phyloP scores from a whole-genome alignment of 2,888 invertebrate genomes.

The Drosophila pseudotakahashii region DNA sequence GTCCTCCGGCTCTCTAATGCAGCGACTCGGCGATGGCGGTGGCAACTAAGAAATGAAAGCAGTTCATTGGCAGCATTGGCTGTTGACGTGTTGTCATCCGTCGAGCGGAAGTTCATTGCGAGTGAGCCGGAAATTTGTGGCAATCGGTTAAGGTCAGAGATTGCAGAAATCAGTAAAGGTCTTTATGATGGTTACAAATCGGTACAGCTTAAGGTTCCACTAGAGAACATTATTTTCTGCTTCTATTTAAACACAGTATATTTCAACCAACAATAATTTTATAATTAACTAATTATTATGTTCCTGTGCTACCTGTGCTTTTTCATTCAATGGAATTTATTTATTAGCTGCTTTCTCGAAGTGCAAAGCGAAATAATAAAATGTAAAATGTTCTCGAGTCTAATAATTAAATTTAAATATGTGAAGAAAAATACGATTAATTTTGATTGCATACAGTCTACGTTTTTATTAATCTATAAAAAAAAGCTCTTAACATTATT shows the following conservation, averaged over 20 bases:
- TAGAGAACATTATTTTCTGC: neutral
- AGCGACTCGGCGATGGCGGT: slow-evolving; percentile 13
- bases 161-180: neutral
- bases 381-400: neutral
- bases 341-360: neutral
- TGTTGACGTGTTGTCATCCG: slow-evolving; percentile 56
- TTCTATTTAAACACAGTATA: too few relatives aligned
- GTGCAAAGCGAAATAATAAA: neutral
- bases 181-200: neutral
- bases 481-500: neutral
- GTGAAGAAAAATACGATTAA: neutral
- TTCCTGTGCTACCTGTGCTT: neutral
- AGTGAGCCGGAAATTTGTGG: slow-evolving; percentile 35
- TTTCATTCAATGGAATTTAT: neutral
- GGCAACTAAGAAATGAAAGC: slow-evolving; percentile 35
- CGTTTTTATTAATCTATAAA: neutral
- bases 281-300: too few relatives aligned
- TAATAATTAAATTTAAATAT: neutral
- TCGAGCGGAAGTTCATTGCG: slow-evolving; percentile 32
- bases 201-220: neutral
- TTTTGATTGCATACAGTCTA: neutral
- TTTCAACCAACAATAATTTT: too few relatives aligned
- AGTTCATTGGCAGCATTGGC: slow-evolving; percentile 63
- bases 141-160: slow-evolving; percentile 29
- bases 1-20: slow-evolving; percentile 41